Conservation (phyloP, 2,888 invertebrate genomes). For the Ptychoptera contaminata region DNA sequence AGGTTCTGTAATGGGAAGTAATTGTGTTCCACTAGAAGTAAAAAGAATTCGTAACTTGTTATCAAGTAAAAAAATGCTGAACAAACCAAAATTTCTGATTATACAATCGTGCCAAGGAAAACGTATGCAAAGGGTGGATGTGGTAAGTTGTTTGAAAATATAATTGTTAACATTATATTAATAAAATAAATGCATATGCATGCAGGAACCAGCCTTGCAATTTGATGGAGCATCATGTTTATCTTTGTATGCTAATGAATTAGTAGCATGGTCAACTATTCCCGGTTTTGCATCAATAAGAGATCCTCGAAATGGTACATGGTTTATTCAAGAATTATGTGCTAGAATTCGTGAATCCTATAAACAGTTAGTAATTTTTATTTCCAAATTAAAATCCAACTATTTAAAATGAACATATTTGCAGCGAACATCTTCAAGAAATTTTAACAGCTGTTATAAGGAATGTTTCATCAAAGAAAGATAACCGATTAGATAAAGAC, state of each 20-base stretch:
- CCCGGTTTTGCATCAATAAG: conserved; percentile 23
- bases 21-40: conserved; percentile 33
- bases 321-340: conserved; percentile 28
- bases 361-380: neutral
- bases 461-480: neutral
- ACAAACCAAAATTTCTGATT: conserved; percentile 38
- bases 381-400: neutral
- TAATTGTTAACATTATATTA: neutral
- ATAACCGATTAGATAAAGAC: too few species aligned
- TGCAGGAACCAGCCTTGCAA: conserved; percentile 4
- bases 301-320: conserved; percentile 21
- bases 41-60: conserved; percentile 33
- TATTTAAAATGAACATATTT: neutral
- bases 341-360: neutral
- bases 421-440: neutral
- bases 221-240: conserved; percentile 10
- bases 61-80: conserved; percentile 25
- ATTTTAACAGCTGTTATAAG: neutral
- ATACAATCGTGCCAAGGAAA: conserved; percentile 41
- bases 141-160: neutral
- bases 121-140: conserved; percentile 8
- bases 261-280: conserved; percentile 23
- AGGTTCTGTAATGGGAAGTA: conserved; percentile 34
- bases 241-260: conserved; percentile 19
- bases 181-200: neutral